These are phyloP conservation scores for Halocynthia roretzi DNA, from an alignment of 23 tunicate genomes.

Conservation along the genomic window DNA sequence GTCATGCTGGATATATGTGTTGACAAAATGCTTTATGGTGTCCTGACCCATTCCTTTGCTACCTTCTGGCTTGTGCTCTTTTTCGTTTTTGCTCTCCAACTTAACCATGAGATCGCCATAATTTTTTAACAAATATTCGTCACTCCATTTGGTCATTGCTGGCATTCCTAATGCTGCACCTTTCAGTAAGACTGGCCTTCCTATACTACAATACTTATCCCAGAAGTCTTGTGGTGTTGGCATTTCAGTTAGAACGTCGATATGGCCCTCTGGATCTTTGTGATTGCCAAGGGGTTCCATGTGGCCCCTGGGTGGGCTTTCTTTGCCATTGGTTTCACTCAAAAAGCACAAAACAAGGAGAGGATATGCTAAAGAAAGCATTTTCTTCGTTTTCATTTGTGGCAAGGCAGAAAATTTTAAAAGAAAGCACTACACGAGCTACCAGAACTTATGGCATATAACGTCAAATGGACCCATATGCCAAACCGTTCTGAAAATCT, in stretches of 20 bases:
- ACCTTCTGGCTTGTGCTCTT: constrained; percentile 30
- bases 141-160: constrained; percentile 21
- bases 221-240: constrained; percentile 29
- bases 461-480: too few species aligned
- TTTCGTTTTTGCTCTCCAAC: constrained; percentile 39
- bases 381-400: too few species aligned
- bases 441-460: too few species aligned
- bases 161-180: constrained; percentile 25
- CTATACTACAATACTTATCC: constrained; percentile 23
- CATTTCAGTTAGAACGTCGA: constrained; percentile 12
- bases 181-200: constrained; percentile 29
- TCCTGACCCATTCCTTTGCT: constrained; percentile 35
- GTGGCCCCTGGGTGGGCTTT: constrained; percentile 9
- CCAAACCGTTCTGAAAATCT: too few species aligned
- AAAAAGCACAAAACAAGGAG: neutral
- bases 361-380: neutral
- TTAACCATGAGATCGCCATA: constrained; percentile 33
- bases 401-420: too few species aligned
- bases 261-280: constrained; percentile 23
- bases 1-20: constrained; percentile 22
- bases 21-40: constrained; percentile 13
- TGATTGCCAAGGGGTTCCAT: constrained; percentile 25
- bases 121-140: constrained; percentile 15
- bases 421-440: too few species aligned
- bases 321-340: neutral